These are phyloP conservation scores for Cyprinodon variegatus DNA, from an alignment of 2,113 vertebrate species.

Conservation along the genomic window DNA sequence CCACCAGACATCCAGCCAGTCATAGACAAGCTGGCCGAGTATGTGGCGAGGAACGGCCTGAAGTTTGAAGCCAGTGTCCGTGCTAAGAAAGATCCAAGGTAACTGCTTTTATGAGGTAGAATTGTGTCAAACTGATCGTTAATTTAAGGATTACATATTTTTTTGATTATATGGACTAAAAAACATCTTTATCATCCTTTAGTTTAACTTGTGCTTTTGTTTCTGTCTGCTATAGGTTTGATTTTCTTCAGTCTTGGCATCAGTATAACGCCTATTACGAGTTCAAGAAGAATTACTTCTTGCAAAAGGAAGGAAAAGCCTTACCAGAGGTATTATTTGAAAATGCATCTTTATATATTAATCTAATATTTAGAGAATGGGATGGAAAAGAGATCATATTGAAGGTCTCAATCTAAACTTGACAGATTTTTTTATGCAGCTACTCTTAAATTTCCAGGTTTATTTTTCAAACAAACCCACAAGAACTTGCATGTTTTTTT, in stretches of 20 bases:
- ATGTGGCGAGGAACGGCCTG: constrained; percentile 93
- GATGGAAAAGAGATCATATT: too few species aligned
- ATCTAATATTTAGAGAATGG: background rate
- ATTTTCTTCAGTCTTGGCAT: constrained; percentile 96
- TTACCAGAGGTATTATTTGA: constrained; percentile 65
- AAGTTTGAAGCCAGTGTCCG: constrained; percentile 96
- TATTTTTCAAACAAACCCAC: too few species aligned
- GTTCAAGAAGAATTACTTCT: constrained; percentile 98
- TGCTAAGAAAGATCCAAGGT: constrained; percentile 96
- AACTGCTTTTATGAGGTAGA: constrained; percentile 67
- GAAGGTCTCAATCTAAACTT: too few species aligned
- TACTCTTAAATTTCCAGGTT: too few species aligned
- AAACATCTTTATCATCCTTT: constrained; percentile 30
- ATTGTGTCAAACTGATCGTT: constrained; percentile 17
- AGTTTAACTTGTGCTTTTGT: constrained; percentile 27
- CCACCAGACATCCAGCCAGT: constrained; percentile 97
- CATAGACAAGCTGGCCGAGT: constrained; percentile 97
- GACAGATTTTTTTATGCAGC: too few species aligned
- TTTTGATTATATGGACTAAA: constrained; percentile 9
- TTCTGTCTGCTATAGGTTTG: constrained; percentile 84
- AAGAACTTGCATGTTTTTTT: too few species aligned
- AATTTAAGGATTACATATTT: constrained; percentile 20
- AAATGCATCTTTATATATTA: background rate
- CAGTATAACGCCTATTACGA: constrained; percentile 97
- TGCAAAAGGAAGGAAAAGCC: constrained; percentile 88